Conservation (phyloP, 2,888 invertebrate species). For the Pristionchus entomophagus region DNA sequence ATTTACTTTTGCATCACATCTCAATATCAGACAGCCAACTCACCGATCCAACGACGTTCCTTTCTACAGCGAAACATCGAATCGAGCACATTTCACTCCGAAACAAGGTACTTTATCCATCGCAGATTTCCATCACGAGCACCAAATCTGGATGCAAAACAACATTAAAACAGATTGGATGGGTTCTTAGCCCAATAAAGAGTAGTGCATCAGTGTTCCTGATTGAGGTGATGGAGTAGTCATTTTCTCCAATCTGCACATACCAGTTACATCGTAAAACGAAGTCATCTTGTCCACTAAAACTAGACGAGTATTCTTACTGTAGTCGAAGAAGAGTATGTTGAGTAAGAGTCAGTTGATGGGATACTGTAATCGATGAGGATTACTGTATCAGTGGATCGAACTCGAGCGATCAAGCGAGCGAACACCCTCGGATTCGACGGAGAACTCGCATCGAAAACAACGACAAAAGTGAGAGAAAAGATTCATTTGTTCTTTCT, state of each 20-base stretch:
- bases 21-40: background rate
- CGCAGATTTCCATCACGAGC: background rate
- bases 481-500: background rate
- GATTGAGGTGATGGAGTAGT: too few relatives aligned
- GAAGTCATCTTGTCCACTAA: background rate
- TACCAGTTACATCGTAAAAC: background rate
- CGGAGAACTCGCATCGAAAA: background rate
- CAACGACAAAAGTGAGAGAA: background rate
- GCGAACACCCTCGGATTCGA: background rate
- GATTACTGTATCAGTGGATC: background rate
- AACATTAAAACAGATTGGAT: background rate
- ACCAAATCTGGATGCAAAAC: background rate
- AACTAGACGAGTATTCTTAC: too few relatives aligned
- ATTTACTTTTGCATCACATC: too few relatives aligned
- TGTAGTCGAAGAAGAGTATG: too few relatives aligned
- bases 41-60: conserved; percentile 38
- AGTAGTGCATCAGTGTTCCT: too few relatives aligned
- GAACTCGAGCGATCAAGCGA: background rate
- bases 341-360: too few relatives aligned
- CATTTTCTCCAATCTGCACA: too few relatives aligned
- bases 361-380: background rate
- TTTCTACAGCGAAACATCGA: conserved; percentile 35
- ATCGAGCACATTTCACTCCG: background rate
- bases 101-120: background rate
- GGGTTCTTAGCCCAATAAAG: too few relatives aligned